A percentile compares a stretch with the other conserved stretches of the same genome.
Evolutionary conservation across 2,888 invertebrate species (phyloP).

Genomic region (Acanthosepion lycidas): DNA sequence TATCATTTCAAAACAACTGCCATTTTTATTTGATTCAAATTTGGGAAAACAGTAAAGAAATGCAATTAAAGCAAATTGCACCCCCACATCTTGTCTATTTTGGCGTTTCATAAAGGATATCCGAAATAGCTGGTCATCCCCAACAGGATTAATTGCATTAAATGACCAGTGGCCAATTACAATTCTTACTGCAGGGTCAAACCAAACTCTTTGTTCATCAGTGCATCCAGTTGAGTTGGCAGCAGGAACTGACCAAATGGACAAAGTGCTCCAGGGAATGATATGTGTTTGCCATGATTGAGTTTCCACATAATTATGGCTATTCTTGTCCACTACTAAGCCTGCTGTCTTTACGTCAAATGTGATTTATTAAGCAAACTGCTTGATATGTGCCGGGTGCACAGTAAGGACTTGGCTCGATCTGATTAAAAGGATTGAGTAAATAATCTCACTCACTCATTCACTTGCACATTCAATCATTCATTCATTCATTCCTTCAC

Average conservation of each 20-base stretch:
- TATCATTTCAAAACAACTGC: no score
- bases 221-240: slow-evolving; percentile 33
- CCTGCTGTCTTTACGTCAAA: background rate
- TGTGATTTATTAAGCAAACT: slow-evolving; percentile 10
- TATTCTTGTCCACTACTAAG: slow-evolving; percentile 8
- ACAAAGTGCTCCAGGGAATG: background rate
- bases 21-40: background rate
- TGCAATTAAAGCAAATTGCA: background rate
- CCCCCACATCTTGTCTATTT: background rate
- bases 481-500: no score
- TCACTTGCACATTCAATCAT: no score
- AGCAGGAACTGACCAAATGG: background rate
- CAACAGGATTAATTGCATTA: background rate
- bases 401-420: no score
- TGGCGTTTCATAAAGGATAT: background rate
- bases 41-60: background rate
- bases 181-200: slow-evolving; percentile 8
- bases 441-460: no score
- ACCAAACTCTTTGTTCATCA: background rate
- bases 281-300: slow-evolving; percentile 13
- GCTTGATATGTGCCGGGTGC: background rate
- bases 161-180: slow-evolving; percentile 33
- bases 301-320: slow-evolving; percentile 2
- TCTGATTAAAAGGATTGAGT: no score
- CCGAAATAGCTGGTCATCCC: slow-evolving; percentile 7